Conservation (phyloP, 2,888 invertebrate genomes). For the Rhamnusium bicolor region DNA sequence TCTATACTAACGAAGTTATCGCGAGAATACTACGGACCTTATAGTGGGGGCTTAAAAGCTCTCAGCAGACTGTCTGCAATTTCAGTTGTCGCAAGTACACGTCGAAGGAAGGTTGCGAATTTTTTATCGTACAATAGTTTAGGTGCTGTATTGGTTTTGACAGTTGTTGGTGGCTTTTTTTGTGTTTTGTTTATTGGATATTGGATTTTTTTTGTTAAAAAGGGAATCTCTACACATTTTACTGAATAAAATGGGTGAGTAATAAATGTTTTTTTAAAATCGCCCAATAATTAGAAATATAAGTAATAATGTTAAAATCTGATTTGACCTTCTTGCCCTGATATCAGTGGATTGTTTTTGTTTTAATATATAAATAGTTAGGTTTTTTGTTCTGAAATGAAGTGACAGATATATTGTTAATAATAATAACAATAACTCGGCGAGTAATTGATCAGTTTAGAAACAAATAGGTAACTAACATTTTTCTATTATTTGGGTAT, state of each 20-base stretch:
- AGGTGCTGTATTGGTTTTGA: conserved; percentile 20
- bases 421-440: no score
- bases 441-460: no score
- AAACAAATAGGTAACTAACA: no score
- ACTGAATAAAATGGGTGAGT: conserved; percentile 6
- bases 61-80: neutral
- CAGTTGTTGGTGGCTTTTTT: conserved; percentile 22
- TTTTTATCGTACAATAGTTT: neutral
- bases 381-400: no score
- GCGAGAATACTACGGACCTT: neutral
- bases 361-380: no score
- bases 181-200: neutral
- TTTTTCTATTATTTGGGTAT: no score
- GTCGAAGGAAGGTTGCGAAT: conserved; percentile 3
- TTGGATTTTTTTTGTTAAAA: neutral
- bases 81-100: conserved; percentile 14
- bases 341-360: no score
- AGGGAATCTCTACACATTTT: neutral
- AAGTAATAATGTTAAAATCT: neutral
- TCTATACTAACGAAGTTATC: neutral
- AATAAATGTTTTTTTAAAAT: neutral
- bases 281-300: neutral
- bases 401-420: no score
- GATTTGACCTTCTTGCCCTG: no score
- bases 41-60: conserved; percentile 20